Evolutionary conservation across 2,113 vertebrate genomes (phyloP), one percentile per base, ranked within the genome.

Genomic region (Pteropus alecto): DNA sequence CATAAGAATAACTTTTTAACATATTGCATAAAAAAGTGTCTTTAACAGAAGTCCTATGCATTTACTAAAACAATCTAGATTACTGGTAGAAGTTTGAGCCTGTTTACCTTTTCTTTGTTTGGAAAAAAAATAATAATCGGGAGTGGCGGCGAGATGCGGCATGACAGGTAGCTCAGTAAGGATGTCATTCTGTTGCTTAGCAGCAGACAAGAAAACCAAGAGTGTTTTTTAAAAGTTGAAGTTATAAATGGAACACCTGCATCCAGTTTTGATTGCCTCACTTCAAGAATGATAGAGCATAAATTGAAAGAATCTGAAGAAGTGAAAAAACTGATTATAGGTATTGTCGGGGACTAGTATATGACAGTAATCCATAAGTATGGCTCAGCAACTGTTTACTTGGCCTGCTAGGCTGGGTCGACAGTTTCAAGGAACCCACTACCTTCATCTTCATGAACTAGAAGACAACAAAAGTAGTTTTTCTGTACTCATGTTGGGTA

Each of bases 171-270:
- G 68, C 90, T 93, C 93, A 95, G 95, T 92, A 68, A 97, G 96
- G 93, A 96, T 97, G 92, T 84, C 79, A 22, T 92, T 95, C 92
- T 95, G 96, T 98, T 97, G 96, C 96, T 97, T 97, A 97, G 97
- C 97, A 98, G 97, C 97, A 97, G 90, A 79, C 70, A 83, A 92
- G 97, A 90, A 96, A 97, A 92, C 97, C 94, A 95, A 86, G 87
- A 93, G 96, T 90, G 79, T 82, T 96, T 97, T 97, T 97, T 97
- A 56, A 92, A 97, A 97, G 92, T 97, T 97, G 70, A 79, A 73
- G 93, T 95, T 97, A 96, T 95, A 97, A 98, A 97, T 97, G 97
- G 97, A 98, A 98, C 97, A 98, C 97, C 97, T 97, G 97, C 97
- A 98, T 97, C 96, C 90, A 97, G 60, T 96, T 97, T 97, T 97